Conservation (phyloP, 2,113 vertebrate genomes). For the Gallinago jamesoni region DNA sequence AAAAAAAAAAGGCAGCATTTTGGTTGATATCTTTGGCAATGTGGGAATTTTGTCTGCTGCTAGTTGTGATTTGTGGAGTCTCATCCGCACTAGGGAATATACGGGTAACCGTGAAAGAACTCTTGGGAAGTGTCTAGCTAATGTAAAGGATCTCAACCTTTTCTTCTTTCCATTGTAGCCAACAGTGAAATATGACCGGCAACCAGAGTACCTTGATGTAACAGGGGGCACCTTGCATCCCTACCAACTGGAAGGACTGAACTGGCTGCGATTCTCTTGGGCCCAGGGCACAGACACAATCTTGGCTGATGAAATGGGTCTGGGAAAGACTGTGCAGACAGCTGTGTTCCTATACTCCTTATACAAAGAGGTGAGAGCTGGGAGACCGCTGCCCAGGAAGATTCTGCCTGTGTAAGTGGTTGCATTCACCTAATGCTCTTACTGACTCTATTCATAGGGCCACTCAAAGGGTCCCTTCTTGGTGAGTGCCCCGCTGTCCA, state of each 20-base stretch:
- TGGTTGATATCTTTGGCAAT: neutral
- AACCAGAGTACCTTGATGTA: slow-evolving; percentile 91
- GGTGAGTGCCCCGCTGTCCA: slow-evolving; percentile 95
- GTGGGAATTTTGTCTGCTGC: neutral
- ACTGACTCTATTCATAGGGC: slow-evolving; percentile 75
- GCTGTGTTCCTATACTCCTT: slow-evolving; percentile 96
- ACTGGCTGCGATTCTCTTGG: slow-evolving; percentile 98
- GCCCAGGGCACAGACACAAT: slow-evolving; percentile 98
- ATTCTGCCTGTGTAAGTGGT: neutral
- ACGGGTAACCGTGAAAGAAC: neutral
- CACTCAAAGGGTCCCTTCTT: slow-evolving; percentile 96
- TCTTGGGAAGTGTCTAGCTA: neutral
- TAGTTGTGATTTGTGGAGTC: neutral
- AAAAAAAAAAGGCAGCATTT: neutral
- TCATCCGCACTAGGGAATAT: neutral
- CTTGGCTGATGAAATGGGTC: slow-evolving; percentile 97
- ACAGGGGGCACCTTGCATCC: slow-evolving; percentile 93
- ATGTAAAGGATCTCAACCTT: neutral
- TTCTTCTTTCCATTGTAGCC: slow-evolving; percentile 74
- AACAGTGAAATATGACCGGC: slow-evolving; percentile 95
- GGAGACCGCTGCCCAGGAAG: neutral
- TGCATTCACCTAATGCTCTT: neutral
- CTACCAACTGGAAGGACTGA: slow-evolving; percentile 96
- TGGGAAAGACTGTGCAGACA: slow-evolving; percentile 97
- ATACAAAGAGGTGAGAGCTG: slow-evolving; percentile 89